A percentile compares a stretch with the other conserved stretches of the same genome.
Evolutionary conservation across 1,140 invertebrate species (phyloP).

Genomic region (Protaetia brevitarsis): DNA sequence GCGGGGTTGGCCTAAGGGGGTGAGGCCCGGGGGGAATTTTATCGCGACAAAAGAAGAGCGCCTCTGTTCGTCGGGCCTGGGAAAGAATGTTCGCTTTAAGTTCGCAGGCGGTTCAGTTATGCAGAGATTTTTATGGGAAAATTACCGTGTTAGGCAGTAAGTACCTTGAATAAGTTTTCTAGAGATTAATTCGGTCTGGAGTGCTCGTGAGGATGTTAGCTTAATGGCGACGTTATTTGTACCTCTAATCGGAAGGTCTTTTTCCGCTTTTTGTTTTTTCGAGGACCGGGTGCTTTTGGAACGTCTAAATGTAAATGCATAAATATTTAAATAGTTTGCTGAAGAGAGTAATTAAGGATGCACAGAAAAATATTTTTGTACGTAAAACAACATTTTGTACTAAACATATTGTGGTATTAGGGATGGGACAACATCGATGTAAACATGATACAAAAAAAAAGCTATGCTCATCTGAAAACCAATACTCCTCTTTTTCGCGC

Average conservation of each 20-base stretch:
- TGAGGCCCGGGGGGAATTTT: background rate
- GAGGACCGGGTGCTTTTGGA: too few species aligned
- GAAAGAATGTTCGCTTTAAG: slow-evolving; percentile 6
- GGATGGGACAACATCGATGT: too few species aligned
- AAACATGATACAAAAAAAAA: too few species aligned
- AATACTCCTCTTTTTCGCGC: too few species aligned
- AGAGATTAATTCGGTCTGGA: background rate
- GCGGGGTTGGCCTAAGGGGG: background rate
- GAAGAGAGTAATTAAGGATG: too few species aligned
- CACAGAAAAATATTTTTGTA: too few species aligned
- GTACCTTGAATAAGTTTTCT: background rate
- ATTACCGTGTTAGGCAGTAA: background rate
- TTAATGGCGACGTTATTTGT: background rate
- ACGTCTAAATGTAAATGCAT: background rate
- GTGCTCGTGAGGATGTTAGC: background rate
- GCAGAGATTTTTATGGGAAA: slow-evolving; percentile 11
- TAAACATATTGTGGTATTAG: too few species aligned
- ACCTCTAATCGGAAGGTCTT: too few species aligned
- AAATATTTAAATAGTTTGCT: slow-evolving; percentile 7
- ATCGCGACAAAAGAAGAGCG: slow-evolving; percentile 12
- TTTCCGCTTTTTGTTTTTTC: too few species aligned
- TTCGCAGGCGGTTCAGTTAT: background rate
- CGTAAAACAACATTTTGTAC: too few species aligned
- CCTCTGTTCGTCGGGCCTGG: background rate
- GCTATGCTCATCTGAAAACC: too few species aligned